Percentiles rank a stretch among this genome's conserved stretches.
Conservation (phyloP, 2,113 vertebrate species). For the Anarhynchus alexandrinus region DNA sequence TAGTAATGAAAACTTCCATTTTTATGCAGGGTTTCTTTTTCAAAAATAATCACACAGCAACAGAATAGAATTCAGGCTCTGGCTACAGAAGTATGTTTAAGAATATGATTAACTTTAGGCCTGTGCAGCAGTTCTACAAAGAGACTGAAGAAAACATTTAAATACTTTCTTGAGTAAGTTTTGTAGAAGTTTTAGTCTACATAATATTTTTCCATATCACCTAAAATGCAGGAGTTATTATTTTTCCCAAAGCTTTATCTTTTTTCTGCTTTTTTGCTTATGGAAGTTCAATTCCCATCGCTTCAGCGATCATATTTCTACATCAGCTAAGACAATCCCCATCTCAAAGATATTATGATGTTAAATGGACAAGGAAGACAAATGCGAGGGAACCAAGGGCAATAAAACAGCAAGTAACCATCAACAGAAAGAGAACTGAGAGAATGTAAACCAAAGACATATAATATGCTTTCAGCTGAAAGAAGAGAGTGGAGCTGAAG, state of each 20-base stretch:
- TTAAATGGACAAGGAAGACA: neutral
- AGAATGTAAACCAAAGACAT: neutral
- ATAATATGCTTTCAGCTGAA: neutral
- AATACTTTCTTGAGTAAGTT: neutral
- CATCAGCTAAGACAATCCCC: neutral
- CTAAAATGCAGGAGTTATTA: neutral
- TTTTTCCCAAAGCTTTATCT: neutral
- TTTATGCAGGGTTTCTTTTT: neutral
- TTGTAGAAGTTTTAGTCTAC: neutral
- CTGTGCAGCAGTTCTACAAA: neutral
- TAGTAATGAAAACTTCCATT: neutral
- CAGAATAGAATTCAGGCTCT: neutral
- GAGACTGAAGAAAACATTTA: neutral
- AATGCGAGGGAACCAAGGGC: neutral
- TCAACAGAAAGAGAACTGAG: neutral
- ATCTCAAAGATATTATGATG: neutral
- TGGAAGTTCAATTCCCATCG: neutral
- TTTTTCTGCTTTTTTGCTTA: neutral
- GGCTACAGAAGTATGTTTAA: neutral
- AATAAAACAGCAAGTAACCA: conserved; percentile 3
- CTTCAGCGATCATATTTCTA: neutral
- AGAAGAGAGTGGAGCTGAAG: neutral
- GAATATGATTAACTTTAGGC: neutral
- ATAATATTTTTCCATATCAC: neutral
- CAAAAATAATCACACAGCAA: neutral